Evolutionary conservation across 2,888 invertebrate genomes (phyloP), one percentile per base, ranked within the genome.

Genomic region (Seira ritae): DNA sequence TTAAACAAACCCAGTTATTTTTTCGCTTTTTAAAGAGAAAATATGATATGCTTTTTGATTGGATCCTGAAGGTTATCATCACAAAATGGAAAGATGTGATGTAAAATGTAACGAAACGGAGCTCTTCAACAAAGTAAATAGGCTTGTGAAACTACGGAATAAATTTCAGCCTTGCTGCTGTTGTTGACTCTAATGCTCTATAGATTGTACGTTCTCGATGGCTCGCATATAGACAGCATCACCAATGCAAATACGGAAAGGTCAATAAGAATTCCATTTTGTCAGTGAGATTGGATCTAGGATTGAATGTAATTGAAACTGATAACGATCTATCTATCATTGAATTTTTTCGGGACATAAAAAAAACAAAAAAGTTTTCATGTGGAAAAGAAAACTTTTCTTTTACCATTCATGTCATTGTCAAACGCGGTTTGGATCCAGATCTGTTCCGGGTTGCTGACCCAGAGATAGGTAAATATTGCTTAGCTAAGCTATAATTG

Each of bases 381-480:
- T 8, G 55, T 17, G 55, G 1, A 8, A 15, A 55, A 55, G 55
- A 12, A 55, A 55, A 55, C 15, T 17, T 55, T 55, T 55, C 55
- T 55, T 55, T 55, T 55, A 8, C 17, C 55, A 55, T 55, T 55
- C 2, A 1, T 17, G 55, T 55, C 55, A 12, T 55, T 55, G 55
- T 55, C 55, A 55, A 55, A n/a, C 55, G 55, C 31, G n/a, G n/a
- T n/a, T n/a, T n/a, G n/a, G n/a, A 8, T 55, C 55, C 55, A 17
- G 3, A 55, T 55, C 55, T n/a, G 55, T 55, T 55, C n/a, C 55
- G 17, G 55, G 55, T 55, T 55, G 55, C 55, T 55, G 55, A 55
- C 55, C 55, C 55, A 15, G 17, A 12, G 17, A 12, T 8, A 55
- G 55, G 55, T 55, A 55, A 55, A 55, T 17, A 17, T 55, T n/a